phyloP scores from a whole-genome alignment of 2,888 invertebrate genomes.

The Sphaerophoria taeniata region DNA sequence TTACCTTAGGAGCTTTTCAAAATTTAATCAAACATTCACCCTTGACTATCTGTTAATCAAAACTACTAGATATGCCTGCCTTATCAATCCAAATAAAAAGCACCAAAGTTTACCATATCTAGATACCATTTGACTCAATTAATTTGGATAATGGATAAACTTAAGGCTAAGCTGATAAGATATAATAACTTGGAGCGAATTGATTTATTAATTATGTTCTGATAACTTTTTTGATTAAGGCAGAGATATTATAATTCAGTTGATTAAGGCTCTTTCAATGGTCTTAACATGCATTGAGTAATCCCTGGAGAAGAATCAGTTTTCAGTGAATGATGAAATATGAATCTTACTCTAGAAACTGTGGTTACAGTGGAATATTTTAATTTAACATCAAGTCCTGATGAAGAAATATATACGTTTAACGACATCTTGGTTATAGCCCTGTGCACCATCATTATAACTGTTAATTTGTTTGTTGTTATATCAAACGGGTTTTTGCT shows the following conservation, averaged over 20 bases:
- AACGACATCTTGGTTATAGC: slow-evolving; percentile 85
- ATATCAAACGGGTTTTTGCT: slow-evolving; percentile 87
- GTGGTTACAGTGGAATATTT: too few species aligned
- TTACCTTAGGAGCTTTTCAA: too few species aligned
- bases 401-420: not conserved
- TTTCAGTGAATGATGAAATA: not conserved
- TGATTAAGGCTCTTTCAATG: not conserved
- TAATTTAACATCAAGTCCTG: not conserved
- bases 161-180: not conserved
- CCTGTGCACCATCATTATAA: slow-evolving; percentile 85
- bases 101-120: too few species aligned
- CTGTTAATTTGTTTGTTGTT: slow-evolving; percentile 84
- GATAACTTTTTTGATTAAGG: not conserved
- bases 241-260: not conserved
- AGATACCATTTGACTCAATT: not conserved
- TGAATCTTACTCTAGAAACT: not conserved
- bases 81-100: too few species aligned
- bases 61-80: too few species aligned
- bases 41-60: too few species aligned
- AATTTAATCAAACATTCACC: too few species aligned
- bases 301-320: too few species aligned
- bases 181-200: not conserved
- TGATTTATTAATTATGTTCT: not conserved
- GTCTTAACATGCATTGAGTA: too few species aligned
- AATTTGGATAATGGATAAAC: not conserved